These are phyloP conservation scores for Latheticus oryzae DNA, from an alignment of 2,888 invertebrate genomes.

Conservation along the genomic window DNA sequence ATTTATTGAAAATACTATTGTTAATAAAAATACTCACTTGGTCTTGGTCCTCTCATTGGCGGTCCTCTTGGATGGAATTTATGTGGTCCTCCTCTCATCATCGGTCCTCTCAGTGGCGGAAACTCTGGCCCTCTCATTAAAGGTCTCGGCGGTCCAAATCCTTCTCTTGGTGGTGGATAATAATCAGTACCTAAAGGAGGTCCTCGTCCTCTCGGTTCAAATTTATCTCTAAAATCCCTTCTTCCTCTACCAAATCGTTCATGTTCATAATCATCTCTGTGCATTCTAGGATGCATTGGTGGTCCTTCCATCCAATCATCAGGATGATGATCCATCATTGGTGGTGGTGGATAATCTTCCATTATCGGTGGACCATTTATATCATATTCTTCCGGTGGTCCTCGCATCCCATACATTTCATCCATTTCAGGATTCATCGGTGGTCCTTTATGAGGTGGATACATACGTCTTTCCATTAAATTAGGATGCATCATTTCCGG, in stretches of 20 bases:
- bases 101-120: constrained; percentile 51
- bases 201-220: constrained; percentile 43
- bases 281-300: constrained; percentile 37
- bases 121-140: constrained; percentile 56
- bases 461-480: constrained; percentile 33
- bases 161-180: constrained; percentile 47
- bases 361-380: constrained; percentile 35
- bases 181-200: constrained; percentile 44
- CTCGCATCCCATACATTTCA: constrained; percentile 40
- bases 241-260: constrained; percentile 55
- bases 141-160: constrained; percentile 43
- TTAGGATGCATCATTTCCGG: constrained; percentile 13
- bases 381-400: constrained; percentile 38
- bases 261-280: constrained; percentile 46
- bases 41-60: constrained; percentile 48
- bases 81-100: constrained; percentile 49
- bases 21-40: constrained; percentile 40
- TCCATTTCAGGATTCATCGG: constrained; percentile 28
- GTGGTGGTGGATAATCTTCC: constrained; percentile 45
- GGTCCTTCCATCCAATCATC: constrained; percentile 48
- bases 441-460: constrained; percentile 34
- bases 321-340: constrained; percentile 37
- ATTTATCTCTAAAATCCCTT: constrained; percentile 50
- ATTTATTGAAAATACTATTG: background rate
- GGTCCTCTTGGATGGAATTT: constrained; percentile 56